A percentile compares a stretch with the other conserved stretches of the same genome.
Conservation (phyloP, 2,888 invertebrate species). For the Drosophila mercatorum region DNA sequence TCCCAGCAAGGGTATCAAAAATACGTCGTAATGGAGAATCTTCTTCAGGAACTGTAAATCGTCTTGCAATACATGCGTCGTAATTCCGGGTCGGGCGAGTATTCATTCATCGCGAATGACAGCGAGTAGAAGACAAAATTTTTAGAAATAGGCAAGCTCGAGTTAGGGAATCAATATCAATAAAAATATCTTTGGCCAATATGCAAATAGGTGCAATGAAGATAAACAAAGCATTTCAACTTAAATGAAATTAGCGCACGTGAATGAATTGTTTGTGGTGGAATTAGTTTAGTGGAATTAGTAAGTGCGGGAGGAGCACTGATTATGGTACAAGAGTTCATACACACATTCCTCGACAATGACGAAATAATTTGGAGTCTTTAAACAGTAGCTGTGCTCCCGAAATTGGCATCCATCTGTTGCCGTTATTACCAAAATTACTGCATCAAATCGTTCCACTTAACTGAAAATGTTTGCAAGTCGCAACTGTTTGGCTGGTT, state of each 20-base stretch:
- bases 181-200: no score
- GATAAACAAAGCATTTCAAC: neutral
- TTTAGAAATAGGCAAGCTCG: no score
- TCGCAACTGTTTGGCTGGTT: conserved; percentile 29
- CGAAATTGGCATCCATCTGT: conserved; percentile 61
- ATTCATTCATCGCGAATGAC: no score
- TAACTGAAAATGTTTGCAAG: conserved; percentile 61
- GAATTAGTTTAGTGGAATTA: conserved; percentile 3
- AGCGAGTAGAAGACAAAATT: no score
- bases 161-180: no score
- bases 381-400: conserved; percentile 69
- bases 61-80: no score
- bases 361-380: conserved; percentile 67
- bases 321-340: conserved; percentile 11
- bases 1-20: no score
- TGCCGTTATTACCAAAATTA: conserved; percentile 74
- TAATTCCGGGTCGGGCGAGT: no score
- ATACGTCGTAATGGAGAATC: no score
- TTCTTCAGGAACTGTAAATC: no score
- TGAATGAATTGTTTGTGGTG: neutral
- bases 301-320: conserved; percentile 33
- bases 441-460: conserved; percentile 73
- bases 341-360: conserved; percentile 58
- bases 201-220: no score
- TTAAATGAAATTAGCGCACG: neutral